phyloP scores from a whole-genome alignment of 2,113 vertebrate species.

The Passer domesticus region DNA sequence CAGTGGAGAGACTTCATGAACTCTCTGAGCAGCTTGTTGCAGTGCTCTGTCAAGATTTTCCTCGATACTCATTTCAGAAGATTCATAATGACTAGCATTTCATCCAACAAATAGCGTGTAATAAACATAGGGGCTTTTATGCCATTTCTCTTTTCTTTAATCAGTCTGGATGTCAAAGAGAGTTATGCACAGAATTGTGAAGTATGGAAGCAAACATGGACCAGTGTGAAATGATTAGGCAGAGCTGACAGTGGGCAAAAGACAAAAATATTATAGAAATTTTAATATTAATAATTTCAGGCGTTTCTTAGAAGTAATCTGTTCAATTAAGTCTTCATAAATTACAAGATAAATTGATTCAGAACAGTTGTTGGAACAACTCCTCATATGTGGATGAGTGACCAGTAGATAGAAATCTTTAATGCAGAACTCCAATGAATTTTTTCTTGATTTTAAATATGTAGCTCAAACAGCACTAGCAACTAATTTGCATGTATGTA shows the following conservation, averaged over 20 bases:
- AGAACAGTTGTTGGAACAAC: background rate
- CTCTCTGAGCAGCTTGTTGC: background rate
- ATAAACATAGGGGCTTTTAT: background rate
- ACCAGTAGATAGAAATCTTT: background rate
- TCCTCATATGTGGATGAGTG: background rate
- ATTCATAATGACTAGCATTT: background rate
- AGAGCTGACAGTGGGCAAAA: background rate
- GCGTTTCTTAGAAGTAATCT: background rate
- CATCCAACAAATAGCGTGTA: background rate
- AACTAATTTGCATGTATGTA: background rate
- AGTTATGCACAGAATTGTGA: background rate
- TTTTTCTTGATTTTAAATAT: background rate
- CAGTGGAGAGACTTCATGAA: background rate
- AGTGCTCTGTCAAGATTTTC: background rate
- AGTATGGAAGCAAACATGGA: background rate
- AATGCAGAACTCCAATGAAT: background rate
- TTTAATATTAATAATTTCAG: background rate
- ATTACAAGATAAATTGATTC: conserved; percentile 1
- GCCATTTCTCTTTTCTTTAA: background rate
- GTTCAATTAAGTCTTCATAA: background rate
- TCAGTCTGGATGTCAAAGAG: background rate
- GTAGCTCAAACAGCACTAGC: background rate
- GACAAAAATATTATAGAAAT: background rate
- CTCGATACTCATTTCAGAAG: background rate
- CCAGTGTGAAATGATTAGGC: background rate